phyloP scores from a whole-genome alignment of 2,797 vertebrate species.

The Pipistrellus kuhlii region DNA sequence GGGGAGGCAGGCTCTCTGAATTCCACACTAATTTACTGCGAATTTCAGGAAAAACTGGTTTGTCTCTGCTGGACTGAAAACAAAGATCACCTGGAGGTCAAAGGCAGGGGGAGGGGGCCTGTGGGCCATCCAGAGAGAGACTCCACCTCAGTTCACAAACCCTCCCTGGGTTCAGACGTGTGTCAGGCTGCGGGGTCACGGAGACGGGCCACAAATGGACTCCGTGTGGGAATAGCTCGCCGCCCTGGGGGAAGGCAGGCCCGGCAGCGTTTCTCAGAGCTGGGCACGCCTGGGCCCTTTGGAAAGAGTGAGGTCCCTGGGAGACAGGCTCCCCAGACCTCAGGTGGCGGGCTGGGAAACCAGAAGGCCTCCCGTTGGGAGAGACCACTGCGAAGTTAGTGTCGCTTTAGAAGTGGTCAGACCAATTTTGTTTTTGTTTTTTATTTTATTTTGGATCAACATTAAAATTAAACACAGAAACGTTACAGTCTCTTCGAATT shows the following conservation, averaged over 20 bases:
- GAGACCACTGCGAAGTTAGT: rapidly evolving
- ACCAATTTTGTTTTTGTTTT: not conserved
- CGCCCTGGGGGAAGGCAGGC: not conserved
- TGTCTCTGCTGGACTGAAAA: slow-evolving; percentile 60
- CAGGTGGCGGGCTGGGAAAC: not conserved
- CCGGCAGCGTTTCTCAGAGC: not conserved
- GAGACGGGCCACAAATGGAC: not conserved
- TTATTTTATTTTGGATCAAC: not conserved
- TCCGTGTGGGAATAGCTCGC: not conserved
- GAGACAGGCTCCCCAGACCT: not conserved
- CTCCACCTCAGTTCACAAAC: not conserved
- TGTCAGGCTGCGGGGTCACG: rapidly evolving
- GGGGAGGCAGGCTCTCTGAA: not conserved
- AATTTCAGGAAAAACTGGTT: slow-evolving; percentile 83
- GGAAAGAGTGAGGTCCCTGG: not conserved
- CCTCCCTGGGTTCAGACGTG: not conserved
- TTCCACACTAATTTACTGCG: slow-evolving; percentile 72
- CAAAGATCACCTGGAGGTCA: slow-evolving; percentile 77
- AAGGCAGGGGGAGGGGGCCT: slow-evolving; percentile 18
- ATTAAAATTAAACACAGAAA: not conserved
- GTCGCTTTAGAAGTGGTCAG: not conserved
- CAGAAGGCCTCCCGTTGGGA: not conserved
- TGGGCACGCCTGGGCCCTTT: rapidly evolving
- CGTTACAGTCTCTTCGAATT: not conserved
- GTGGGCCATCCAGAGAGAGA: slow-evolving; percentile 35